Evolutionary conservation across 1,140 invertebrate species (phyloP).

Genomic region (Dendroctonus ponderosae): DNA sequence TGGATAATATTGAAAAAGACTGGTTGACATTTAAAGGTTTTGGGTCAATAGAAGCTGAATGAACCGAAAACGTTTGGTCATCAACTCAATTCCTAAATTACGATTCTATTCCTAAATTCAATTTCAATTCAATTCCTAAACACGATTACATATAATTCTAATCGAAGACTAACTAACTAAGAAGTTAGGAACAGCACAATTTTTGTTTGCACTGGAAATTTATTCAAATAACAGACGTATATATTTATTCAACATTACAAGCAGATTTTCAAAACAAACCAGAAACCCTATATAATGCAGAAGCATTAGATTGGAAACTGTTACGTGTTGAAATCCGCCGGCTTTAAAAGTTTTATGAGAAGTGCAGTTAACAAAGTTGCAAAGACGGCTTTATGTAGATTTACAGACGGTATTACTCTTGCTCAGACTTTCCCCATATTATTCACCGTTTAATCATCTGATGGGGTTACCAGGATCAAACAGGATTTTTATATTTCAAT

Average conservation of each 20-base stretch:
- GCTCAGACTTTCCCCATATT: conserved; percentile 16
- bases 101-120: too few relatives aligned
- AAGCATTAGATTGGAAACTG: conserved; percentile 21
- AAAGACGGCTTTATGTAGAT: conserved; percentile 31
- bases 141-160: too few relatives aligned
- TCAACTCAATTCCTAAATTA: too few relatives aligned
- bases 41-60: too few relatives aligned
- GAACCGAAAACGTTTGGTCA: too few relatives aligned
- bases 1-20: too few relatives aligned
- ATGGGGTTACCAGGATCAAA: conserved; percentile 14
- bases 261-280: conserved; percentile 4
- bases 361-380: conserved; percentile 30
- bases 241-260: conserved; percentile 7
- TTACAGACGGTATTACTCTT: conserved; percentile 20
- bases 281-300: conserved; percentile 15
- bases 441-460: conserved; percentile 26
- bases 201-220: background rate
- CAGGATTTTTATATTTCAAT: conserved; percentile 14
- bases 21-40: too few relatives aligned
- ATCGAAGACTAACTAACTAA: too few relatives aligned
- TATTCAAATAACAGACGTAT: background rate
- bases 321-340: conserved; percentile 23
- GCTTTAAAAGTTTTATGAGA: conserved; percentile 30
- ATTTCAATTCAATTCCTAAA: too few relatives aligned
- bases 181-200: too few relatives aligned